Evolutionary conservation across 2,888 invertebrate species (phyloP), one percentile per base, ranked within the genome.

Genomic region (Stenolophus ochropezus): DNA sequence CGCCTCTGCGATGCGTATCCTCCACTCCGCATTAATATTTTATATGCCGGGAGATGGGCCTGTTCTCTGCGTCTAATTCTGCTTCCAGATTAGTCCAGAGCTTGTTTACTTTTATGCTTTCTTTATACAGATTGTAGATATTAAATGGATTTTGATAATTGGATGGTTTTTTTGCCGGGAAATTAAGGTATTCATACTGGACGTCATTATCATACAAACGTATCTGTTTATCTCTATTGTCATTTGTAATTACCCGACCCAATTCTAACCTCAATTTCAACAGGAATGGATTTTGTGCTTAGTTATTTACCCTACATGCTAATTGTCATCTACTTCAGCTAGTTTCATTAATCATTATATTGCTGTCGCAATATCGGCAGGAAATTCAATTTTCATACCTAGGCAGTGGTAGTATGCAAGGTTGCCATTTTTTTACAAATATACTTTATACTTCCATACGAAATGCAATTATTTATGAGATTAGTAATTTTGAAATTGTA

Each of bases 11-110:
- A 11, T 56, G 16, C 20, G 21, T 20, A 6, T 1, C 3, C 56
- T 69, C 27, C 61, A 33, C 33, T 69, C 18, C 65, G 27, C 33
- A 33, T 69, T 69, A 69, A 69, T 69, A 69, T 69, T 69, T 69
- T 27, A 69, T 69, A 69, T 69, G 27, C 33, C 33, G 65, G 65
- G 33, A 69, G 33, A 69, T 16, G 65, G 11, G n/a, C 6, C 18
- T 33, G 65, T 33, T 69, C 18, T 33, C 11, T 33, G 18, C 16
- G 33, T 61, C 61, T 61, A 61, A 69, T 33, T 69, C 65, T 69
- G 33, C 16, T 69, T 69, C 14, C 65, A 33, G 33, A 69, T 69
- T 69, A 69, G 65, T 6, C 65, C 65, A 5, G 5, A 18, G 65
- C 11, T 33, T 69, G 33, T 69, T 69, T 69, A 33, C 14, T 69